Conservation (phyloP, 2,113 vertebrate species). For the Morone saxatilis region DNA sequence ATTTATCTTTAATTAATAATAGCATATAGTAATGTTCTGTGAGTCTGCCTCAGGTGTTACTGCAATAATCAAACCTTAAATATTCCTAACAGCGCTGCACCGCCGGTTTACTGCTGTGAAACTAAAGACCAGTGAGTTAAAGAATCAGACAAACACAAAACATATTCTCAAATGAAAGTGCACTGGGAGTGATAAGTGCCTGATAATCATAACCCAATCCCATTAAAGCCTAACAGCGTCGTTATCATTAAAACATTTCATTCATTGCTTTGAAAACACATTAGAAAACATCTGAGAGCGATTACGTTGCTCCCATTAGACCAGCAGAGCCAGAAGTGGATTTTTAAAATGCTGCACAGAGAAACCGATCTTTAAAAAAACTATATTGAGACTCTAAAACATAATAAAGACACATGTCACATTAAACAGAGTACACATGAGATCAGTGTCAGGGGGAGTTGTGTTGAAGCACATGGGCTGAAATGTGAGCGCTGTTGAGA, state of each 20-base stretch:
- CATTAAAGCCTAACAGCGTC: not conserved
- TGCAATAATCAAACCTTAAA: too few relatives aligned
- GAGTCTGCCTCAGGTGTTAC: too few relatives aligned
- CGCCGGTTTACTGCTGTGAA: not conserved
- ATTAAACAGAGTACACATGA: not conserved
- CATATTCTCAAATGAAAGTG: not conserved
- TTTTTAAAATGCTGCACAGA: not conserved
- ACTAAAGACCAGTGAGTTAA: not conserved
- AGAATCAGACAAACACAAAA: not conserved
- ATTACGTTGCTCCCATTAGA: not conserved
- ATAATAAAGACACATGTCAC: not conserved
- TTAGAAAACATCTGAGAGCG: not conserved
- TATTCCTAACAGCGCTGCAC: too few relatives aligned
- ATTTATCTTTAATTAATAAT: not conserved
- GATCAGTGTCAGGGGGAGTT: conserved; percentile 1
- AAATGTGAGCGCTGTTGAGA: conserved; percentile 29
- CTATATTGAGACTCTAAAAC: not conserved
- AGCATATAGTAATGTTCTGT: not conserved
- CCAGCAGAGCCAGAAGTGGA: not conserved
- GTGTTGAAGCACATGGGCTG: conserved; percentile 44
- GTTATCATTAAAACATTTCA: not conserved
- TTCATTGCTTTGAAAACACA: not conserved
- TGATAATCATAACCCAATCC: not conserved
- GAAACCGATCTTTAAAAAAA: not conserved
- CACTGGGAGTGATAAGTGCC: not conserved